phyloP scores from a whole-genome alignment of 2,113 vertebrate species.

The Melanocharis versteri region DNA sequence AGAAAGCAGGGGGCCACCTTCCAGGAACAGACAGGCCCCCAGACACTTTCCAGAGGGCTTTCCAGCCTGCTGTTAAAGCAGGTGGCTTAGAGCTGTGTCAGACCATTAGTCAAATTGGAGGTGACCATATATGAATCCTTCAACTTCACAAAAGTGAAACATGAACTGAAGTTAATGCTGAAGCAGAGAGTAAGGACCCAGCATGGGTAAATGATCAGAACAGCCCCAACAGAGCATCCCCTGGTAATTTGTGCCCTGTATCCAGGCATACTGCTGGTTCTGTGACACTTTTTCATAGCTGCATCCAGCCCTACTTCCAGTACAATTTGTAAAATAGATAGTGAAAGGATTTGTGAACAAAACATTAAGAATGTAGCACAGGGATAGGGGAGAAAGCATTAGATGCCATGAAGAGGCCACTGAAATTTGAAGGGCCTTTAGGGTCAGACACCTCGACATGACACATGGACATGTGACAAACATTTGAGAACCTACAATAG shows the following conservation, averaged over 20 bases:
- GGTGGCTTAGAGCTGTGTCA: background rate
- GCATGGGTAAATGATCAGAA: background rate
- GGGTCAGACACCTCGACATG: background rate
- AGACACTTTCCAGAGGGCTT: background rate
- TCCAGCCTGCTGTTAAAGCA: background rate
- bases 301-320: background rate
- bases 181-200: background rate
- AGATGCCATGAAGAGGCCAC: background rate
- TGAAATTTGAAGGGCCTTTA: background rate
- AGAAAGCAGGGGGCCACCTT: background rate
- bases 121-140: background rate
- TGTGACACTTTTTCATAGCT: background rate
- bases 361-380: background rate
- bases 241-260: background rate
- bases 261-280: rapidly evolving
- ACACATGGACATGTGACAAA: background rate
- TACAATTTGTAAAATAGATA: background rate
- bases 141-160: background rate
- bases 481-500: background rate
- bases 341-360: background rate
- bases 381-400: background rate
- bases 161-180: background rate
- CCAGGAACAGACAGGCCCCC: background rate
- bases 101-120: background rate
- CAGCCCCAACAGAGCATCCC: background rate